phyloP scores from a whole-genome alignment of 2,888 invertebrate species.

The Tortrix viridana region DNA sequence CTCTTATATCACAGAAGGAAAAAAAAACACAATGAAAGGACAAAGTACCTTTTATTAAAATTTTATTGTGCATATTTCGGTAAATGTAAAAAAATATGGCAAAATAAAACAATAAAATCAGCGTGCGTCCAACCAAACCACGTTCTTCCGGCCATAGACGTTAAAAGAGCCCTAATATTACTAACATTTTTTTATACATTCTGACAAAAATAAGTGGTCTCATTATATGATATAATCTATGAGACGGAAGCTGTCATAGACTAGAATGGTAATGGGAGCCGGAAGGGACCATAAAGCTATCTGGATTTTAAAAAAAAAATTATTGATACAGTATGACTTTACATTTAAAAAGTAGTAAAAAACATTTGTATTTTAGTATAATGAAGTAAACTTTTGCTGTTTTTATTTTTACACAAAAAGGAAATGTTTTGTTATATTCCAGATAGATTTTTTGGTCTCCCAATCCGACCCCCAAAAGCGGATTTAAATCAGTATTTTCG shows the following conservation, averaged over 20 bases:
- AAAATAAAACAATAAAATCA: conserved; percentile 65
- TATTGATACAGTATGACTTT: background rate
- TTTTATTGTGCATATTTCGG: conserved; percentile 81
- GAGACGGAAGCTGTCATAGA: conserved; percentile 73
- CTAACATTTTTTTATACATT: conserved; percentile 62
- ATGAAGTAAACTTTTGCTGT: too few relatives aligned
- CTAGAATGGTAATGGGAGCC: conserved; percentile 54
- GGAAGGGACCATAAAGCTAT: background rate
- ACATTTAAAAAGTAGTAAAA: too few relatives aligned
- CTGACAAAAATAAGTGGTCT: conserved; percentile 68
- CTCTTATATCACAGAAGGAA: conserved; percentile 6
- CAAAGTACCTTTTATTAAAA: conserved; percentile 79
- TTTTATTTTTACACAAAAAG: too few relatives aligned
- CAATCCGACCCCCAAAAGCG: conserved; percentile 20
- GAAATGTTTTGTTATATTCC: too few relatives aligned
- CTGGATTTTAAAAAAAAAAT: background rate
- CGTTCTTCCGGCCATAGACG: conserved; percentile 3
- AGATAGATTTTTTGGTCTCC: background rate
- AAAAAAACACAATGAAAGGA: conserved; percentile 73
- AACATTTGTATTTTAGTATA: too few relatives aligned
- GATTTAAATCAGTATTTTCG: conserved; percentile 28
- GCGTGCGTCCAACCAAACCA: conserved; percentile 56
- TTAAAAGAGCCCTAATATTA: conserved; percentile 49
- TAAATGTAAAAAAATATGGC: conserved; percentile 78
- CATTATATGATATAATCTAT: conserved; percentile 51